A percentile compares a stretch with the other conserved stretches of the same genome.
These are phyloP conservation scores for Hippocampus barbouri DNA, from an alignment of 2,113 vertebrate species.

Conservation along the genomic window DNA sequence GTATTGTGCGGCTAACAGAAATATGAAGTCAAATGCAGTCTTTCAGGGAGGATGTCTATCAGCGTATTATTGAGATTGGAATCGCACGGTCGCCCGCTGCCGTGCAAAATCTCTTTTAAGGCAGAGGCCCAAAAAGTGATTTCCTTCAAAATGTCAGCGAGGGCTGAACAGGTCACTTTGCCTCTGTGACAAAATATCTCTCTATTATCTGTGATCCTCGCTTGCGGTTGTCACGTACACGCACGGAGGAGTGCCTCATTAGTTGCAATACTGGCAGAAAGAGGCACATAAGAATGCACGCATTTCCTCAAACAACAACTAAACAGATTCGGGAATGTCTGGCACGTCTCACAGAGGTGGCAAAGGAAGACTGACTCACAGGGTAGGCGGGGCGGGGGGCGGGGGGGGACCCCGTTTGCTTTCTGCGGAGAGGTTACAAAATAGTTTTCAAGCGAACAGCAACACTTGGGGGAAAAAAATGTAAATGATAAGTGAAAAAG, in stretches of 20 bases:
- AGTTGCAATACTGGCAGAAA: background rate
- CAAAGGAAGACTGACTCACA: background rate
- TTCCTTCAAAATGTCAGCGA: slow-evolving; percentile 35
- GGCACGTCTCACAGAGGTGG: slow-evolving; percentile 1
- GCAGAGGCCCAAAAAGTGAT: slow-evolving; percentile 36
- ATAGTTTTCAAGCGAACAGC: slow-evolving; percentile 20
- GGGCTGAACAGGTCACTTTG: slow-evolving; percentile 38
- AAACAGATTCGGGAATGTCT: slow-evolving; percentile 11
- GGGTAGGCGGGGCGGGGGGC: background rate
- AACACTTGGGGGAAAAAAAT: slow-evolving; percentile 9
- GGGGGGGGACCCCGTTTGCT: slow-evolving; percentile 8
- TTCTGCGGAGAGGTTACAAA: slow-evolving; percentile 30
- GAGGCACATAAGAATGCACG: background rate
- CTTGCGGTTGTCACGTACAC: slow-evolving; percentile 8
- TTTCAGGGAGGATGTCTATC: slow-evolving; percentile 22
- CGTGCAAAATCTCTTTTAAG: slow-evolving; percentile 35
- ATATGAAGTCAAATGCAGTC: slow-evolving; percentile 26
- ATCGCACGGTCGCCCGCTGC: slow-evolving; percentile 29
- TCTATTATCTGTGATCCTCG: slow-evolving; percentile 20
- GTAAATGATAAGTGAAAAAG: slow-evolving; percentile 32
- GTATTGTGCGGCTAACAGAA: slow-evolving; percentile 18
- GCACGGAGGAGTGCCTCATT: background rate
- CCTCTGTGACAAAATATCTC: slow-evolving; percentile 20
- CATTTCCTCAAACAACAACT: slow-evolving; percentile 1
- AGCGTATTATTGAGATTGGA: slow-evolving; percentile 37